phyloP scores from a whole-genome alignment of 2,888 invertebrate genomes.

The Psylliodes chrysocephalus region DNA sequence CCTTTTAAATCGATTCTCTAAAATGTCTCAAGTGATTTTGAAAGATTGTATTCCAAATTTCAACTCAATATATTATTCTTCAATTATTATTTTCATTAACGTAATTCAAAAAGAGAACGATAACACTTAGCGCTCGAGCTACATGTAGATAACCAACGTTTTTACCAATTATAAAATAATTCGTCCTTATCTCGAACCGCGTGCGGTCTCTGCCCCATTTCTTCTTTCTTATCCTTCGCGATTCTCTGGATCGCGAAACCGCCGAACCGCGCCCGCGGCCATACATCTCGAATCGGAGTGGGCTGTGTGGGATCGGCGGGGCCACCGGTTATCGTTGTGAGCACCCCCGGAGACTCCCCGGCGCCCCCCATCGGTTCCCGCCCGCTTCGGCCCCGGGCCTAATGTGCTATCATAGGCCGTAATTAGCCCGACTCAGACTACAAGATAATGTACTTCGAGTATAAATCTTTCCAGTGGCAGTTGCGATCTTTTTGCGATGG shows the following conservation, averaged over 20 bases:
- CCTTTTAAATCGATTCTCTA: no score
- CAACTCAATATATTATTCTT: no score
- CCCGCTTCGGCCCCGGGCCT: slow-evolving; percentile 59
- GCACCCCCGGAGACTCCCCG: slow-evolving; percentile 38
- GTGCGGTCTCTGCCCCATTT: background rate
- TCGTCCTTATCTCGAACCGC: background rate
- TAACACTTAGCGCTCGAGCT: no score
- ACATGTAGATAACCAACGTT: no score
- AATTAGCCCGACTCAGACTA: slow-evolving; percentile 68
- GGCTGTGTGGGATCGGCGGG: slow-evolving; percentile 29
- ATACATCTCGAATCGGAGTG: slow-evolving; percentile 57
- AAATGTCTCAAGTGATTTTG: no score
- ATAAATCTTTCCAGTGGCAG: slow-evolving; percentile 63
- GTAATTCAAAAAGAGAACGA: no score
- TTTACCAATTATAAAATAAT: background rate
- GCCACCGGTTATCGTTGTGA: slow-evolving; percentile 56
- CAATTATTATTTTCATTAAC: no score
- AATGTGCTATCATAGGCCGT: slow-evolving; percentile 68
- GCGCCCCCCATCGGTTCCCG: slow-evolving; percentile 1
- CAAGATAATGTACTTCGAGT: slow-evolving; percentile 69
- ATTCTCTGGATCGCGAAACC: slow-evolving; percentile 46
- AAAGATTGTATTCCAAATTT: no score
- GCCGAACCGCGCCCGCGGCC: slow-evolving; percentile 58
- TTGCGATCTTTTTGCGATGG: background rate
- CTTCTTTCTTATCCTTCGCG: slow-evolving; percentile 3